phyloP scores from a whole-genome alignment of 1,140 invertebrate genomes.

The Heliconius nattereri region DNA sequence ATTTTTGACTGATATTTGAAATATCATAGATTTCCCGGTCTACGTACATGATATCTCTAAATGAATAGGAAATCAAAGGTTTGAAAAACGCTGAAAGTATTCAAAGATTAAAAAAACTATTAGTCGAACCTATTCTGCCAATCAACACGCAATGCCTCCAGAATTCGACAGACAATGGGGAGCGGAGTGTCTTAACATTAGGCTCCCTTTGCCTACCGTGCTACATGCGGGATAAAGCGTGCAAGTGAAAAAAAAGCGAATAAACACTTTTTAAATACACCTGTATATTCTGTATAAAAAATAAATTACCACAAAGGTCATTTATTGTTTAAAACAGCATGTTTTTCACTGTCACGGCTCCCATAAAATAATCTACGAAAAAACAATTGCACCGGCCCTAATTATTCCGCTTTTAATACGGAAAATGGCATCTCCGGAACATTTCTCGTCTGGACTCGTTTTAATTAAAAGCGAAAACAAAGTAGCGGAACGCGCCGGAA shows the following conservation, averaged over 20 bases:
- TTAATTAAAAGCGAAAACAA: constrained; percentile 74
- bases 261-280: neutral
- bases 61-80: neutral
- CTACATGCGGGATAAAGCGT: no score
- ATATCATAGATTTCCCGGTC: neutral
- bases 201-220: no score
- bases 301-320: neutral
- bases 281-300: neutral
- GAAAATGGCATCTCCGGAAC: constrained; percentile 48
- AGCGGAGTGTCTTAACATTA: no score
- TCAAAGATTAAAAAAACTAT: no score
- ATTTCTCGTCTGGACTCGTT: constrained; percentile 63
- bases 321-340: neutral
- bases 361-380: constrained; percentile 37
- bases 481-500: constrained; percentile 56
- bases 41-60: neutral
- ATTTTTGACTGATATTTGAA: neutral
- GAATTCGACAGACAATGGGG: no score
- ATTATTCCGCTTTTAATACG: constrained; percentile 54
- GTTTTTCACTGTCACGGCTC: constrained; percentile 43
- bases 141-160: no score
- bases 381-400: constrained; percentile 45
- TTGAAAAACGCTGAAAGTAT: no score
- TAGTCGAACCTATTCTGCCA: no score
- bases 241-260: no score